These are phyloP conservation scores for Drosophila asahinai DNA, from an alignment of 1,140 invertebrate species.

Conservation along the genomic window DNA sequence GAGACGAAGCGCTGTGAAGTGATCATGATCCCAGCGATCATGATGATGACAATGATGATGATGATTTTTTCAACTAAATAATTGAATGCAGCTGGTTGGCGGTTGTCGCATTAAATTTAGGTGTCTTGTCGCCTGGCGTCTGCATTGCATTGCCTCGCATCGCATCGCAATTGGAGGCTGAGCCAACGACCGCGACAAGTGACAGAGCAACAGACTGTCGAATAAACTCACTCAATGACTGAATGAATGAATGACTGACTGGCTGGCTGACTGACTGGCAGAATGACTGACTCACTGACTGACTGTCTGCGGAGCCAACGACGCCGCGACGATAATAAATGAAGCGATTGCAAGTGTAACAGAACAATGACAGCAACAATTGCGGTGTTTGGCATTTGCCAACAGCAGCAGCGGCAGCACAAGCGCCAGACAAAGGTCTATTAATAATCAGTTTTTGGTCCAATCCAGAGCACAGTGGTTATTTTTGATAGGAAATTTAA, in stretches of 20 bases:
- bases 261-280: constrained; percentile 38
- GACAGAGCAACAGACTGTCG: constrained; percentile 34
- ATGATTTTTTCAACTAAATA: constrained; percentile 77
- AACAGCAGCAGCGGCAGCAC: constrained; percentile 53
- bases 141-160: constrained; percentile 45
- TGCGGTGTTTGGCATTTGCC: constrained; percentile 82
- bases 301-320: constrained; percentile 39
- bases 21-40: constrained; percentile 46
- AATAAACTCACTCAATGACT: constrained; percentile 20
- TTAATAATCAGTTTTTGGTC: constrained; percentile 78
- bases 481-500: neutral
- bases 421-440: constrained; percentile 78
- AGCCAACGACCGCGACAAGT: constrained; percentile 80
- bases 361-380: constrained; percentile 84
- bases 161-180: constrained; percentile 71
- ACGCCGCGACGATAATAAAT: constrained; percentile 75
- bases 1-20: constrained; percentile 41
- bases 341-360: constrained; percentile 84
- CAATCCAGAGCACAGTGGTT: constrained; percentile 58
- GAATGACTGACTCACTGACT: constrained; percentile 24
- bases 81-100: constrained; percentile 82
- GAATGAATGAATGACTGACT: constrained; percentile 19
- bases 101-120: constrained; percentile 83
- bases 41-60: constrained; percentile 61
- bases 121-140: constrained; percentile 69